These are phyloP conservation scores for Ochotona curzoniae DNA, from an alignment of 2,113 vertebrate species.

Conservation along the genomic window DNA sequence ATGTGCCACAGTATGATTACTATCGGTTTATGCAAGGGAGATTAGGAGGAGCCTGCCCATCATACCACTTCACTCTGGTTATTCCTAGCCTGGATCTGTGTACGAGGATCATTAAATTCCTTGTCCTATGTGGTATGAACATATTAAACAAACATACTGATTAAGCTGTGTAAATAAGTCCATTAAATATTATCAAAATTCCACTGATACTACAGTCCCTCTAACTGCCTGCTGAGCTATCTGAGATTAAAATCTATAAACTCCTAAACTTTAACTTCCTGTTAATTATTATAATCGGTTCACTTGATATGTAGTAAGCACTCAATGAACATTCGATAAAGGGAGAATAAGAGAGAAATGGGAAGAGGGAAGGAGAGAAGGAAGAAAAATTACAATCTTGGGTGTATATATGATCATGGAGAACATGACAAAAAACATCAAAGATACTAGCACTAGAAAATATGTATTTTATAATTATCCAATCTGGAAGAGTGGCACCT, in stretches of 20 bases:
- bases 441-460: neutral
- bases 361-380: neutral
- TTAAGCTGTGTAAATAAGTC: neutral
- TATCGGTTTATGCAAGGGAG: neutral
- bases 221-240: too few species aligned
- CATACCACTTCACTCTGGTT: neutral
- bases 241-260: neutral
- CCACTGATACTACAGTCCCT: neutral
- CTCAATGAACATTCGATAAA: neutral
- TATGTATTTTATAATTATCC: neutral
- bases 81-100: neutral
- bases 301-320: neutral
- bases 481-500: too few species aligned
- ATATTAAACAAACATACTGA: neutral
- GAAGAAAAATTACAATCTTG: neutral
- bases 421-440: neutral
- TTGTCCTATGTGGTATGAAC: neutral
- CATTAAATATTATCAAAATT: slow-evolving; percentile 3
- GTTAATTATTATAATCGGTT: neutral
- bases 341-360: neutral
- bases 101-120: too few species aligned
- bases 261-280: too few species aligned
- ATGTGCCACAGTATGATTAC: neutral
- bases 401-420: neutral
- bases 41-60: neutral